Conservation (phyloP, 2,888 invertebrate species). For the Lapara coniferarum region DNA sequence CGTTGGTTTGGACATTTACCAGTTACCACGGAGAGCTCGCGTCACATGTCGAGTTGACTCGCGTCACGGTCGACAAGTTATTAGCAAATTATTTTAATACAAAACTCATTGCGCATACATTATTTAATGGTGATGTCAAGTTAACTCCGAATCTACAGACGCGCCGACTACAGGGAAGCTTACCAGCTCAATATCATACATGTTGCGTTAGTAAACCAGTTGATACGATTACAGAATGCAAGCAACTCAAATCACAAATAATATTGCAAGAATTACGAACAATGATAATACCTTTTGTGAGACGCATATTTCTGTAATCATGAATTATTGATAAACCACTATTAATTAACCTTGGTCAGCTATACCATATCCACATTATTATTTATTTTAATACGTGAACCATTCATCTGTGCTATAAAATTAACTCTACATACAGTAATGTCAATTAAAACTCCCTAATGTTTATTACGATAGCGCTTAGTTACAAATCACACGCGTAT, state of each 20-base stretch:
- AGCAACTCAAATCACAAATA: conserved; percentile 40
- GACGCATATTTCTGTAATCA: conserved; percentile 53
- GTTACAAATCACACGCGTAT: conserved; percentile 10
- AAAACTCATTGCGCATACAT: not conserved
- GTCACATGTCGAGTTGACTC: no score
- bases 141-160: not conserved
- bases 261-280: conserved; percentile 43
- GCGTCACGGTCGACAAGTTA: not conserved
- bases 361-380: conserved; percentile 31
- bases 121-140: not conserved
- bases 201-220: conserved; percentile 15
- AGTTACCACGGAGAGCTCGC: no score
- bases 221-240: conserved; percentile 11
- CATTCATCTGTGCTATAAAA: not conserved
- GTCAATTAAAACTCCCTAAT: not conserved
- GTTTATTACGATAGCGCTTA: not conserved
- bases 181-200: not conserved
- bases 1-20: no score
- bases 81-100: not conserved
- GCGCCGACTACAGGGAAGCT: not conserved
- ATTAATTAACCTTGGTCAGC: conserved; percentile 48
- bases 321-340: conserved; percentile 58
- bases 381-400: conserved; percentile 14
- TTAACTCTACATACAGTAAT: not conserved
- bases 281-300: conserved; percentile 42